Evolutionary conservation across 1,140 invertebrate genomes (phyloP), one percentile per base, ranked within the genome.

Genomic region (Lanistes nyassanus): DNA sequence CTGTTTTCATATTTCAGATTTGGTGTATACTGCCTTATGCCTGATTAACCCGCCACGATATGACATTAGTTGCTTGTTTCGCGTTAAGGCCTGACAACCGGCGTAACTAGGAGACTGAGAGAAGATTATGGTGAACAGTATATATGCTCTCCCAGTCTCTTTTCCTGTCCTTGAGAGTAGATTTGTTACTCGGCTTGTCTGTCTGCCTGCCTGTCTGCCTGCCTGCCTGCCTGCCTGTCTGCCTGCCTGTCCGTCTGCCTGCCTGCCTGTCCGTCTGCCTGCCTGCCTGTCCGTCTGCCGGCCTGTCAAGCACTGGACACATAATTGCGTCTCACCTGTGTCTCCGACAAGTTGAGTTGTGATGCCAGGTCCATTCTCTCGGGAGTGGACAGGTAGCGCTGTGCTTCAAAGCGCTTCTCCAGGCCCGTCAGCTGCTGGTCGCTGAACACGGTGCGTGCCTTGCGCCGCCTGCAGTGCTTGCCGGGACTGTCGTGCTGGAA

Each of bases 371-470:
- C 88, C n/a, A 89, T 86, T 74, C 88, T 80, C 76, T 89, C 88
- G 31, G 98, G 98, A 0, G 98, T 99, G 19, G 96, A 98, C 3
- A 99, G 91, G 89, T 99, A 99, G 51, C 97, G 92, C 88, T 99
- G 98, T 0, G 94, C 93, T 85, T 99, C 97, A 87, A 99, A 99
- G 42, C 97, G 91, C 84, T 98, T 97, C 88, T 99, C 98, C 74
- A 91, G 77, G 26, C 90, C 86, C 42, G 87, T 88, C 37, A 90
- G 74, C 74, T 90, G 89, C 69, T 97, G 95, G 87, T 99, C 98
- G 70, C 97, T 98, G 90, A 99, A 99, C 2, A 99, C 98, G 0
- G 98, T 99, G 66, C 98, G 91, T 0, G 97, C 97, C 91, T 98
- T 98, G 80, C 97, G 91, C 83, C 97, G 92, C 13, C 97, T 91